These are phyloP conservation scores for Phymorhynchus buccinoides DNA, from an alignment of 1,140 invertebrate genomes.

Conservation along the genomic window DNA sequence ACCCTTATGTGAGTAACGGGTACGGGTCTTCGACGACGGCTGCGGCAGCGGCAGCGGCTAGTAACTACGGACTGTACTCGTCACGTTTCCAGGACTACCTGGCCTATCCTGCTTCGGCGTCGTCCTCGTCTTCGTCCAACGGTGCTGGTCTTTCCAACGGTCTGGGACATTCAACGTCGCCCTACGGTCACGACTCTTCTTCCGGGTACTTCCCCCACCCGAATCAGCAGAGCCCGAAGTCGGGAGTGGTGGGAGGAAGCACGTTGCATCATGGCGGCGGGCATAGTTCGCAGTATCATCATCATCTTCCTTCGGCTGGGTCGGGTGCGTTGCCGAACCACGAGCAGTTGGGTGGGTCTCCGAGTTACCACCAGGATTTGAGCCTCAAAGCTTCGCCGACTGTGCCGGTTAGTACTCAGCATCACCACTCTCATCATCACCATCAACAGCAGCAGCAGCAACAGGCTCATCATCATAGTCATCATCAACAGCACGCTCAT, in stretches of 20 bases:
- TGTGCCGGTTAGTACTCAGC: background rate
- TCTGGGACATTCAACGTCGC: background rate
- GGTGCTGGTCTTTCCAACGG: background rate
- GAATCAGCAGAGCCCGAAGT: conserved; percentile 23
- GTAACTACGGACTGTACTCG: conserved; percentile 64
- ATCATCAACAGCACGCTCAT: background rate
- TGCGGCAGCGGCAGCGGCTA: conserved; percentile 36
- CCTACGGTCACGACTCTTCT: conserved; percentile 9
- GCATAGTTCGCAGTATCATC: background rate
- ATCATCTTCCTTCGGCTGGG: background rate
- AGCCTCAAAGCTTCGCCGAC: conserved; percentile 1
- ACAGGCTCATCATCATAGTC: background rate
- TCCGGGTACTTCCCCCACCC: conserved; percentile 27
- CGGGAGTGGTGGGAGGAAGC: background rate
- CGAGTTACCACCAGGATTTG: conserved; percentile 25
- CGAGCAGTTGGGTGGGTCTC: conserved; percentile 32
- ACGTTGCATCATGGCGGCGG: background rate
- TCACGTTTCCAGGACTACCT: conserved; percentile 64
- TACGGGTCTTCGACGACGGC: background rate
- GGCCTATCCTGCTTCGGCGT: conserved; percentile 52
- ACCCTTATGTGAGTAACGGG: conserved; percentile 46
- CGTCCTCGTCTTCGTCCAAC: background rate
- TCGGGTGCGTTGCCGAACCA: background rate
- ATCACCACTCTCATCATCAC: background rate
- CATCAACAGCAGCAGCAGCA: background rate